phyloP scores from a whole-genome alignment of 2,797 vertebrate species.

The Chelidonichthys spinosus region DNA sequence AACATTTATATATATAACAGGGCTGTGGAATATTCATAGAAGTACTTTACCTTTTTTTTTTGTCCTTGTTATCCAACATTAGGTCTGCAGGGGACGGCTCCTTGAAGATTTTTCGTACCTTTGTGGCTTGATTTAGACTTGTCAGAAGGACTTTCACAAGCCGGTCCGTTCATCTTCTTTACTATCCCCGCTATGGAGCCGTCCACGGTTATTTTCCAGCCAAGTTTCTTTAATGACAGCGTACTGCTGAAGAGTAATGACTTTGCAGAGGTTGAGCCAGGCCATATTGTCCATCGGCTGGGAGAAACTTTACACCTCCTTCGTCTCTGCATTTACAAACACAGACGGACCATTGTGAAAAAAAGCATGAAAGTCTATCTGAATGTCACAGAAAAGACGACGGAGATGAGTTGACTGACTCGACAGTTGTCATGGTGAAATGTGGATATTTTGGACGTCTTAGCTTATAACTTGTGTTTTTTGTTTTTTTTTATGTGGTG shows the following conservation, averaged over 20 bases:
- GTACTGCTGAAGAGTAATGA: constrained; percentile 48
- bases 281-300: constrained; percentile 26
- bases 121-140: constrained; percentile 63
- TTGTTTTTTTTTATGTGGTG: constrained; percentile 55
- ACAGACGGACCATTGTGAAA: constrained; percentile 32
- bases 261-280: constrained; percentile 53
- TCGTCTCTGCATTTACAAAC: constrained; percentile 30
- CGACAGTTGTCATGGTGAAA: constrained; percentile 27
- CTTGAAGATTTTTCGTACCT: constrained; percentile 55
- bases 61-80: constrained; percentile 29
- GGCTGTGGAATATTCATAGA: constrained; percentile 49
- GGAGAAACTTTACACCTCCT: constrained; percentile 51
- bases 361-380: constrained; percentile 33
- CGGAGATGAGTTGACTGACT: constrained; percentile 19
- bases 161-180: constrained; percentile 64
- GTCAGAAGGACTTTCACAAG: constrained; percentile 62
- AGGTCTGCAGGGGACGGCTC: constrained; percentile 40
- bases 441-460: constrained; percentile 61
- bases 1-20: constrained; percentile 36
- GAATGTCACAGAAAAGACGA: constrained; percentile 29
- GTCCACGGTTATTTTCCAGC: constrained; percentile 55
- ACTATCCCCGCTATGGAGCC: constrained; percentile 46
- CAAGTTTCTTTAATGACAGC: constrained; percentile 63
- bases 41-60: constrained; percentile 41
- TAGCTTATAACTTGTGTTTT: constrained; percentile 66